Base-by-base conservation (phyloP, 53 echinoderm and acorn worm genomes). In the Henricia sp. region DNA sequence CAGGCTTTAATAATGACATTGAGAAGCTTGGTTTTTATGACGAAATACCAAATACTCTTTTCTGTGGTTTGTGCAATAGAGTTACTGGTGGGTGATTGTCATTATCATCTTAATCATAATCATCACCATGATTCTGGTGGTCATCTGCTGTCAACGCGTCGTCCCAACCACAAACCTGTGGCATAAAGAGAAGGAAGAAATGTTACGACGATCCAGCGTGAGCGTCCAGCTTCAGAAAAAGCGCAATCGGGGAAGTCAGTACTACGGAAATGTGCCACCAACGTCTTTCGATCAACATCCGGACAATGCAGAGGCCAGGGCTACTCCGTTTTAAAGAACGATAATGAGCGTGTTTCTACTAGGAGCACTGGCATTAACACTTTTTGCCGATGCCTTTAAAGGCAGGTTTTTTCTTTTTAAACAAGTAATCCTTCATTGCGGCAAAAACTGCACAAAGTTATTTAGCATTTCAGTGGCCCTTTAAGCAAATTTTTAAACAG, bases 81-180 rank as follows among this genome's bases (percentile, higher is more conserved):
- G 13, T 9, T 71, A 88, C 83, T 97, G 97, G 97, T 97, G 92
- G 83, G 86, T 94, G 32, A 83, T 92, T 24, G 29, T 97, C 6
- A 38, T 94, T 11, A 44, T 59, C 10, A 27, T 50, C 11, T 14
- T 94, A 2, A 58, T 82, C 12, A 11, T 92, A 10, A 84, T 99
- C 32, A 62, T 88, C 32, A 40, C 94, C 23, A 99, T 99, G 99
- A 43, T 90, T 8, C 84, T 86, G 1, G 83, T 90, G 13, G 90
- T 99, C 38, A 67, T 92, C 63, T 21, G 92, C 52, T 99, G 99
- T 24, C 82, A 87, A 28, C 88, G 92, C 21, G 42, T 90, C 37
- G 82, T 85, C 67, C 99, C 99, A 0, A 92, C 94, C 41, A 91
- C 90, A 74, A 99, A 99, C 66, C 99, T 94, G 4, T 92, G 85